phyloP scores from a whole-genome alignment of 2,888 invertebrate genomes.

The Schizotus pectinicornis region DNA sequence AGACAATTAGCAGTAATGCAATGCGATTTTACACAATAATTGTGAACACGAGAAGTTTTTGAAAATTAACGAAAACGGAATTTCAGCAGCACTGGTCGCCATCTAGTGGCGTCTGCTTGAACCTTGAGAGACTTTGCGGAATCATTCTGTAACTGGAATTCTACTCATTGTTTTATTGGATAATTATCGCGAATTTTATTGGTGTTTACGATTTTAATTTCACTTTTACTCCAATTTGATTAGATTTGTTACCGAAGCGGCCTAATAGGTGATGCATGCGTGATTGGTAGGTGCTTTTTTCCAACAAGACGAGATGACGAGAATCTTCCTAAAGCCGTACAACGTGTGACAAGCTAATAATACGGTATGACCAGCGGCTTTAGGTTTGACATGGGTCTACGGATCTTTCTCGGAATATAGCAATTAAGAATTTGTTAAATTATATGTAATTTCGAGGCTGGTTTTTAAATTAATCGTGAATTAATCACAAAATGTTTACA shows the following conservation, averaged over 20 bases:
- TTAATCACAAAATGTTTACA: constrained; percentile 44
- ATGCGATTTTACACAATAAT: too few species aligned
- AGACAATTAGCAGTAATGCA: too few species aligned
- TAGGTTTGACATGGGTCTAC: constrained; percentile 53
- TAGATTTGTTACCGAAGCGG: too few species aligned
- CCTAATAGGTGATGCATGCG: constrained; percentile 11
- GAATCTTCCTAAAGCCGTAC: constrained; percentile 24
- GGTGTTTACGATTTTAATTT: constrained; percentile 4
- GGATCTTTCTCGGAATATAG: constrained; percentile 51
- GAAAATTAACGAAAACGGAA: too few species aligned
- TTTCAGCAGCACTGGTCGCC: too few species aligned
- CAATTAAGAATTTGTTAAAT: constrained; percentile 55
- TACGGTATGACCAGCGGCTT: constrained; percentile 48
- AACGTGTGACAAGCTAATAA: constrained; percentile 53
- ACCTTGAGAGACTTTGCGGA: too few species aligned
- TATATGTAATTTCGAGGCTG: constrained; percentile 49
- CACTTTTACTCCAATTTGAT: constrained; percentile 2
- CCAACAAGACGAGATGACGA: constrained; percentile 16
- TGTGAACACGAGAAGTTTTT: too few species aligned
- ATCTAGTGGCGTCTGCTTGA: too few species aligned
- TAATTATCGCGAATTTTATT: not conserved
- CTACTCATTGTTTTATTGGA: too few species aligned
- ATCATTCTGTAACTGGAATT: too few species aligned
- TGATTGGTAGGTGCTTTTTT: constrained; percentile 26
- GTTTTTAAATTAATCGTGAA: constrained; percentile 49